Conservation (phyloP, 2,797 vertebrate genomes). For the Nannoperca australis region DNA sequence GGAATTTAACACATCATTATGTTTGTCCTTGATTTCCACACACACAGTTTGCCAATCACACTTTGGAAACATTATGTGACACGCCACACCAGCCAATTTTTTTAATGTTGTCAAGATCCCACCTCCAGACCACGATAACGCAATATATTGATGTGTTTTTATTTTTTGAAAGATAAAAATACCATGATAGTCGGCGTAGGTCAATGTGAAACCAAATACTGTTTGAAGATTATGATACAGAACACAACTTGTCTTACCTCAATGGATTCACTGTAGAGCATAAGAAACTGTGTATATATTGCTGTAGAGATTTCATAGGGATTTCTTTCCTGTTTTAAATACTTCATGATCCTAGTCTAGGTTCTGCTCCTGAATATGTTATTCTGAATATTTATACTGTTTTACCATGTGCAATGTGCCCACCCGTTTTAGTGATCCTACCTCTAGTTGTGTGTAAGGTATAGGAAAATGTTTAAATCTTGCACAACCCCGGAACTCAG, state of each 20-base stretch:
- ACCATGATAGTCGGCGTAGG: neutral
- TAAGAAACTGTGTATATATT: neutral
- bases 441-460: neutral
- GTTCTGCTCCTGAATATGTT: neutral
- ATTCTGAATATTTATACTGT: neutral
- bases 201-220: neutral
- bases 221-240: neutral
- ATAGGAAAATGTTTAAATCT: neutral
- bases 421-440: neutral
- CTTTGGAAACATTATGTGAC: conserved; percentile 1
- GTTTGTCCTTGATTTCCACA: neutral
- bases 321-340: neutral
- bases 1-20: neutral
- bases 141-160: neutral
- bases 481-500: neutral
- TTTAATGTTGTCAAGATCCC: neutral
- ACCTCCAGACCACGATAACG: neutral
- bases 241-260: neutral
- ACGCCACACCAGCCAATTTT: conserved; percentile 3
- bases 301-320: neutral
- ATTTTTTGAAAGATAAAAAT: neutral
- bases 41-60: neutral
- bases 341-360: neutral
- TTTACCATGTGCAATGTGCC: neutral
- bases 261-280: neutral